Base-by-base conservation (phyloP, 2,888 invertebrate genomes). In the Mycalesis mineus region DNA sequence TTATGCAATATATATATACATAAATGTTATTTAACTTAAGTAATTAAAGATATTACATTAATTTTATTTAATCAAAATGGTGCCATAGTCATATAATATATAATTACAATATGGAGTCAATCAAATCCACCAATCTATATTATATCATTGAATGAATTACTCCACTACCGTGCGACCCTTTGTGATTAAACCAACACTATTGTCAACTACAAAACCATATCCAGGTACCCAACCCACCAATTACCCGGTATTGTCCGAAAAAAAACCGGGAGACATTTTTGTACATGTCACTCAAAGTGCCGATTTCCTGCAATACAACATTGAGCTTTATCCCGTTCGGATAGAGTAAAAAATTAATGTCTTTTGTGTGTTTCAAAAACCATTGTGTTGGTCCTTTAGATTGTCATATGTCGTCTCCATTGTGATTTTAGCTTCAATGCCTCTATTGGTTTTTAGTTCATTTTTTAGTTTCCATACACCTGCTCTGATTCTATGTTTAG, bases 181-280 rank as follows among this genome's bases (percentile, higher is more conserved):
- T 88, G 82, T 85, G 60, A 65, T 69, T 61, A 61, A 67, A 66
- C 70, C 68, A 66, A 67, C 62, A 66, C 66, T 60, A 69, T 71
- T 71, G 70, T 71, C 58, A 61, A 50, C 71, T 69, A 88, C 88
- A 88, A 88, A 82, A 81, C 84, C 78, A 68, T 73, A 74, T 82
- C 88, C 89, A 89, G 89, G 89, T 89, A 89, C 83, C 88, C 85
- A 84, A 84, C 89, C 89, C 88, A 89, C 88, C 89, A 89, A 89
- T 89, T 89, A 89, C 82, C 40, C 68, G 65, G 74, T 72, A 88
- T 88, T 88, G 86, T 88, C 74, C 70, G 82, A 83, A 88, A 85
- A 71, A 81, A 80, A 22, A 22, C 22, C 83, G 75, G 77, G 88
- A 80, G 88, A 89, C 88, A 88, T 84, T 86, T 84, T 83, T 79